phyloP scores from a whole-genome alignment of 2,113 vertebrate genomes.

The Elachura formosa region DNA sequence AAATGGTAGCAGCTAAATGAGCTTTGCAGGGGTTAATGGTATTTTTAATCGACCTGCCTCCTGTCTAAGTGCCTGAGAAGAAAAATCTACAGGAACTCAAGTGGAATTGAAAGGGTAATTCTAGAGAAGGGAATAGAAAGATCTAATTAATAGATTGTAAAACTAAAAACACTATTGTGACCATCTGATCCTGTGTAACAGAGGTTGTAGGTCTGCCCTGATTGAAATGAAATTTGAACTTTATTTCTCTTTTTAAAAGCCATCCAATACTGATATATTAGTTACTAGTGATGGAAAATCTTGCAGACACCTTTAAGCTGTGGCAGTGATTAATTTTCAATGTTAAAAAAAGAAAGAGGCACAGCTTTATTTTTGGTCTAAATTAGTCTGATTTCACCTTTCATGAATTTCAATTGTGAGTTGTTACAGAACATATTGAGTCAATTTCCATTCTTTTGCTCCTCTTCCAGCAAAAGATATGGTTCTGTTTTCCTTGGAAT shows the following conservation, averaged over 20 bases:
- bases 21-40: neutral
- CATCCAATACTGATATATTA: neutral
- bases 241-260: neutral
- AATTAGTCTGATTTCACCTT: conserved; percentile 16
- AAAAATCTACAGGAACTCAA: neutral
- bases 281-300: neutral
- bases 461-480: conserved; percentile 1
- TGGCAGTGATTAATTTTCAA: neutral
- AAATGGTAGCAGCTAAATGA: neutral
- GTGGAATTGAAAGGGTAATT: neutral
- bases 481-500: neutral
- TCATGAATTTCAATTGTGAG: neutral
- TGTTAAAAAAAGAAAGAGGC: neutral
- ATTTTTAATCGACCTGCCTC: conserved; percentile 29
- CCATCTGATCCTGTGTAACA: neutral
- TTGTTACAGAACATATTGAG: neutral
- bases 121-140: neutral
- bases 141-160: conserved; percentile 53
- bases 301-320: neutral
- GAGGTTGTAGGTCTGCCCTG: neutral
- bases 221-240: neutral
- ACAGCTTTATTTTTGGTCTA: neutral
- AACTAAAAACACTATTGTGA: neutral
- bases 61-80: neutral
- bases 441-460: conserved; percentile 16